Base-by-base conservation (phyloP, 2,888 invertebrate genomes). In the Ectobius pallidus region DNA sequence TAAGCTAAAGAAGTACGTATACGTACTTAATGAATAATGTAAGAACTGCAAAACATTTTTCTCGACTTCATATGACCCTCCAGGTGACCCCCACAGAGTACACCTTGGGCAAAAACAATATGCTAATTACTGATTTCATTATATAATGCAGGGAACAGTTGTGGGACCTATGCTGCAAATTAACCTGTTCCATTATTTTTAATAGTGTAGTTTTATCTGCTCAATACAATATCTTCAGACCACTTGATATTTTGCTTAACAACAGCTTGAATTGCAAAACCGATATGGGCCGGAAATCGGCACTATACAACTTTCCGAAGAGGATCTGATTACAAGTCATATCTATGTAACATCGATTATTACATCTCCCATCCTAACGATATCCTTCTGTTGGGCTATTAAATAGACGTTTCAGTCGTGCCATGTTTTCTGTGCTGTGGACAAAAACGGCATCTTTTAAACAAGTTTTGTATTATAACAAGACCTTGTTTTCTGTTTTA, bases 401-500 rank as follows among this genome's bases (percentile, higher is more conserved):
- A 34, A 34, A 34, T 34, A 34, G 39, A n/a, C 46, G 46, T n/a
- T 9, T 3, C 11, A n/a, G 4, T 9, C 18, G 46, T 46, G 46
- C n/a, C 46, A n/a, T 46, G 46, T 46, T 46, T 46, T 39, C 7
- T 39, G 39, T 6, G 14, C 39, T 9, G 16, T 46, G 46, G 46
- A 46, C 46, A 46, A 46, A 46, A 46, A 46, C 46, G 46, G 46
- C 46, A 46, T 9, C 46, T 46, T 46, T 46, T n/a, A n/a, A 46
- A 46, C 46, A 46, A 7, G 46, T 46, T 46, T 46, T 14, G 18
- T n/a, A n/a, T n/a, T 46, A 46, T 46, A 46, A 46, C 46, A n/a
- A 46, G 46, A 3, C n/a, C 46, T 46, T 46, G n/a, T 7, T 46
- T 46, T 46, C 7, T 34, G 7, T 34, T 34, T 6, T 34, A 34